Conservation (phyloP, 2,888 invertebrate genomes). For the Actias luna region DNA sequence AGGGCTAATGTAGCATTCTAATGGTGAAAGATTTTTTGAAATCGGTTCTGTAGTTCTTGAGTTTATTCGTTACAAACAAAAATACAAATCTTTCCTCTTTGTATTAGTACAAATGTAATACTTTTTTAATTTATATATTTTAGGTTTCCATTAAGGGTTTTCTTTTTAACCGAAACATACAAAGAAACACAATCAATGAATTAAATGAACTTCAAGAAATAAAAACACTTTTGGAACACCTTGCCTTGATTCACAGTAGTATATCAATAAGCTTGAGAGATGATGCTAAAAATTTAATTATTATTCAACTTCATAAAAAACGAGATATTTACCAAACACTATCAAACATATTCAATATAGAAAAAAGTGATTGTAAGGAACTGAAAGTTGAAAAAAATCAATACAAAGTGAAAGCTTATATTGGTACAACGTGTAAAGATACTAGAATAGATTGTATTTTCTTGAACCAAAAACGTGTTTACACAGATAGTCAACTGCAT, state of each 20-base stretch:
- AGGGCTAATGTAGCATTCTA: too few species aligned
- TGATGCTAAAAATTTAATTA: slow-evolving; percentile 81
- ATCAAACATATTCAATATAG: slow-evolving; percentile 49
- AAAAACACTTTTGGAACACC: slow-evolving; percentile 79
- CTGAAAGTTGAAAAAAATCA: slow-evolving; percentile 63
- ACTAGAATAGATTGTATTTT: slow-evolving; percentile 79
- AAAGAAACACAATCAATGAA: slow-evolving; percentile 77
- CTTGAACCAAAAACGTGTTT: slow-evolving; percentile 83
- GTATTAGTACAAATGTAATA: too few species aligned
- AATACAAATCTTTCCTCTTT: too few species aligned
- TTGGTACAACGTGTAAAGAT: slow-evolving; percentile 63
- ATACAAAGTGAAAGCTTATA: slow-evolving; percentile 80
- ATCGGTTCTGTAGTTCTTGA: too few species aligned
- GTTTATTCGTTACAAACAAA: too few species aligned
- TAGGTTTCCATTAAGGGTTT: slow-evolving; percentile 85
- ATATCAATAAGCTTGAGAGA: slow-evolving; percentile 87
- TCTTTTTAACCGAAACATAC: slow-evolving; percentile 83
- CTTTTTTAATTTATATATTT: slow-evolving; percentile 32
- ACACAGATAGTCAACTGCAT: slow-evolving; percentile 64
- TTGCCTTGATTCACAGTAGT: slow-evolving; percentile 84
- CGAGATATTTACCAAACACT: slow-evolving; percentile 79
- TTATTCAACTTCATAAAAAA: slow-evolving; percentile 82
- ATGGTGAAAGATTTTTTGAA: too few species aligned
- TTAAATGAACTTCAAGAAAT: slow-evolving; percentile 82
- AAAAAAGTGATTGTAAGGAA: slow-evolving; percentile 60